Evolutionary conservation across 2,888 invertebrate species (phyloP).

Genomic region (Linnaemya vulpina): DNA sequence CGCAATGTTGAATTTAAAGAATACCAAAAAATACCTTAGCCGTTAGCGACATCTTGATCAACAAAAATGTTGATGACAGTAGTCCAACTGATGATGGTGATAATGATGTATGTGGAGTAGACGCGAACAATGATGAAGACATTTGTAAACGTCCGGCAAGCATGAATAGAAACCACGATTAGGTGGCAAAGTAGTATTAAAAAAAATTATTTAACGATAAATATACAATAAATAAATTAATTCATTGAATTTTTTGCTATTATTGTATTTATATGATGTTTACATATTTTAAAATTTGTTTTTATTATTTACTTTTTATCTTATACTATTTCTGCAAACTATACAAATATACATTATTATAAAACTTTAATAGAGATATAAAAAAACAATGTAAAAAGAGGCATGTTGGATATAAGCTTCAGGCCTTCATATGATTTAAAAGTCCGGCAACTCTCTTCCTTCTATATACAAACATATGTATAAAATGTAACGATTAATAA

Average conservation of each 20-base stretch:
- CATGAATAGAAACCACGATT: not conserved
- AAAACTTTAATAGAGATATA: not conserved
- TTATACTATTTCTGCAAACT: no score
- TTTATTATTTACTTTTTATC: no score
- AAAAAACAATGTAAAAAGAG: not conserved
- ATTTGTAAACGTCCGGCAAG: not conserved
- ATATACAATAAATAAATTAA: not conserved
- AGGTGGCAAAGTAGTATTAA: not conserved
- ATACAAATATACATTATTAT: no score
- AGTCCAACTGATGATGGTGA: not conserved
- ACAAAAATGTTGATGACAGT: not conserved
- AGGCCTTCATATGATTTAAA: no score
- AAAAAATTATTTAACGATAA: not conserved
- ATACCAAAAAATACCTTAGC: constrained; percentile 17
- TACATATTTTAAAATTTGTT: no score
- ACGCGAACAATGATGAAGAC: not conserved
- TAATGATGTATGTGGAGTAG: not conserved
- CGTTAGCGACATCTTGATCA: constrained; percentile 10
- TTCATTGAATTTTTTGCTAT: no score
- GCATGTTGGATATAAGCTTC: constrained; percentile 9
- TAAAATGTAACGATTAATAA: no score
- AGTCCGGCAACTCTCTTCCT: no score
- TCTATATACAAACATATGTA: no score
- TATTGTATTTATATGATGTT: no score
- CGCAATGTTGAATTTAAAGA: constrained; percentile 10